These are phyloP conservation scores for Clusia tigrina DNA, from an alignment of 2,888 invertebrate genomes.

Conservation along the genomic window DNA sequence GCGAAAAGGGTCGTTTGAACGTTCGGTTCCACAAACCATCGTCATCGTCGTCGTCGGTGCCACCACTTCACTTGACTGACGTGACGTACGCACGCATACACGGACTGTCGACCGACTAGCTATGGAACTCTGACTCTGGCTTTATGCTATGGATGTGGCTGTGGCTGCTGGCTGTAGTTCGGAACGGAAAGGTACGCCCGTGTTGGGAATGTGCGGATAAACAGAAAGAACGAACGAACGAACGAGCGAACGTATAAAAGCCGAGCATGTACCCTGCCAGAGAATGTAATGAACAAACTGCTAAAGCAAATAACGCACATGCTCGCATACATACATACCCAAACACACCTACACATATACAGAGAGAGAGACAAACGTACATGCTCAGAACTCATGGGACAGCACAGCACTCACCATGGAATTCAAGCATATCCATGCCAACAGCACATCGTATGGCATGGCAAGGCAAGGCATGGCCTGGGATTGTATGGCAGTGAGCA, in stretches of 20 bases:
- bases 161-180: background rate
- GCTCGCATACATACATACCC: conserved; percentile 28
- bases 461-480: conserved; percentile 17
- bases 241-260: conserved; percentile 24
- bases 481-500: background rate
- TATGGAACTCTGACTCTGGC: no score
- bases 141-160: background rate
- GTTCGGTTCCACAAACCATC: conserved; percentile 25
- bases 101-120: background rate
- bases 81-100: no score
- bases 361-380: conserved; percentile 25
- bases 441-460: background rate
- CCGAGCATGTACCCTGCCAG: background rate
- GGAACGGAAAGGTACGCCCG: background rate
- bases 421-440: conserved; percentile 7
- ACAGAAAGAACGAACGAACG: conserved; percentile 24
- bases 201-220: conserved; percentile 30
- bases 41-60: background rate
- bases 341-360: conserved; percentile 27
- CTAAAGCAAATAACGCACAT: conserved; percentile 13
- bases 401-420: no score
- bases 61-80: no score
- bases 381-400: conserved; percentile 18
- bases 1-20: conserved; percentile 50
- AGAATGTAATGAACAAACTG: conserved; percentile 1